Evolutionary conservation across 2,797 vertebrate species (phyloP).

Genomic region (Halcyon badia): DNA sequence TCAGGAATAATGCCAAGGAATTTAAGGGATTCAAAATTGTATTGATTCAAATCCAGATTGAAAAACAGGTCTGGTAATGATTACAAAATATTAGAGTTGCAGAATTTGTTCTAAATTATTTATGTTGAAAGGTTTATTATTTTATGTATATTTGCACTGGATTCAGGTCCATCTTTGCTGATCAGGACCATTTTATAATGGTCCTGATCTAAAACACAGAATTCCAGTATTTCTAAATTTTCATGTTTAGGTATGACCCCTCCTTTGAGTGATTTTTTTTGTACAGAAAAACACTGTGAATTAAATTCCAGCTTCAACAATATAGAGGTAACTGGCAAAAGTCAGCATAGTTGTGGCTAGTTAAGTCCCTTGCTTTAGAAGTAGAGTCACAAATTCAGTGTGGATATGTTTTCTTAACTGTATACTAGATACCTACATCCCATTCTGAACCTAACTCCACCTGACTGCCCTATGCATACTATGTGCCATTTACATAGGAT

Average conservation of each 20-base stretch:
- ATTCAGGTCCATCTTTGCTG: background rate
- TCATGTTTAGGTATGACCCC: background rate
- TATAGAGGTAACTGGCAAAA: background rate
- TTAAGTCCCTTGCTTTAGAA: background rate
- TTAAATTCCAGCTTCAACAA: background rate
- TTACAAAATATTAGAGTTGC: background rate
- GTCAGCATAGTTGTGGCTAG: background rate
- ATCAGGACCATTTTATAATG: background rate
- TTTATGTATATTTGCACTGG: background rate
- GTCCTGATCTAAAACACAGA: background rate
- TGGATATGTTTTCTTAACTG: background rate
- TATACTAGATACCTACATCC: background rate
- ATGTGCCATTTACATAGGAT: background rate
- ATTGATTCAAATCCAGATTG: background rate
- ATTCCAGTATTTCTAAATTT: background rate
- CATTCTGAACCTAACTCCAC: background rate
- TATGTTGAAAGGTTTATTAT: background rate
- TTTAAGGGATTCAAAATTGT: background rate
- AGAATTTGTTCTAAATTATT: background rate
- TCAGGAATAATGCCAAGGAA: background rate
- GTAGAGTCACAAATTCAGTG: background rate
- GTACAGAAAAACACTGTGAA: background rate
- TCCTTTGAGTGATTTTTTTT: background rate
- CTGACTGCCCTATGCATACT: no score
- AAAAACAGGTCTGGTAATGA: background rate